Percentiles rank a stretch among this genome's conserved stretches.
Evolutionary conservation across 1,140 invertebrate genomes (phyloP).

Genomic region (Procambarus virginalis): DNA sequence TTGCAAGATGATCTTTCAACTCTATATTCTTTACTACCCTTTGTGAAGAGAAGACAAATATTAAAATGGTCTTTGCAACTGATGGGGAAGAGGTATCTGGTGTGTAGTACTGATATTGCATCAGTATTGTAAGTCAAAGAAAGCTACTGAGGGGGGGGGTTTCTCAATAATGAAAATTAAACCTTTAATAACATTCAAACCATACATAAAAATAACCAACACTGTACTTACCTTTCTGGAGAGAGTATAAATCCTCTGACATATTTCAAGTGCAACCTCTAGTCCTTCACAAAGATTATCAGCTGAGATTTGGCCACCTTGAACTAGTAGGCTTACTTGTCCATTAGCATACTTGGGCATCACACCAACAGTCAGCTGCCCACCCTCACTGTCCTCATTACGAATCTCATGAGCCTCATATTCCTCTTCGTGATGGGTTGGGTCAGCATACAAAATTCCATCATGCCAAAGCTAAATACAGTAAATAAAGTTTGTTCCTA

Average conservation of each 20-base stretch:
- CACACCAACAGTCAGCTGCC: conserved; percentile 60
- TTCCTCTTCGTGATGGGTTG: conserved; percentile 44
- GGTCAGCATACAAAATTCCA: conserved; percentile 47
- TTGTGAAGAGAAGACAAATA: too few relatives aligned
- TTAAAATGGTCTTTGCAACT: too few relatives aligned
- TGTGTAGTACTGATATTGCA: too few relatives aligned
- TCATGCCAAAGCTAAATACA: conserved; percentile 42
- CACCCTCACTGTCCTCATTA: background rate
- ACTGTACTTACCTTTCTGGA: conserved; percentile 49
- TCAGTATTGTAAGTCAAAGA: too few relatives aligned
- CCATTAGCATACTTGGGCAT: conserved; percentile 64
- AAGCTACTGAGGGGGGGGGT: too few relatives aligned
- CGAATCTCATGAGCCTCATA: background rate
- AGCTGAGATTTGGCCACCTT: conserved; percentile 33
- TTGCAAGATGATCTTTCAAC: too few relatives aligned
- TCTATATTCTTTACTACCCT: too few relatives aligned
- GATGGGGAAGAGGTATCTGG: too few relatives aligned
- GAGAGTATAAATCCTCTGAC: conserved; percentile 51
- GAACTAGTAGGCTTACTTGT: conserved; percentile 50
- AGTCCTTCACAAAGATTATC: conserved; percentile 43
- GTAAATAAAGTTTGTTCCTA: background rate
- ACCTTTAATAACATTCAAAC: too few relatives aligned
- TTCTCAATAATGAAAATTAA: too few relatives aligned
- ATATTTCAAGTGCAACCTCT: conserved; percentile 55
- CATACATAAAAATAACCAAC: too few relatives aligned